These are phyloP conservation scores for Struthio camelus DNA, from an alignment of 2,113 vertebrate genomes.

Conservation along the genomic window DNA sequence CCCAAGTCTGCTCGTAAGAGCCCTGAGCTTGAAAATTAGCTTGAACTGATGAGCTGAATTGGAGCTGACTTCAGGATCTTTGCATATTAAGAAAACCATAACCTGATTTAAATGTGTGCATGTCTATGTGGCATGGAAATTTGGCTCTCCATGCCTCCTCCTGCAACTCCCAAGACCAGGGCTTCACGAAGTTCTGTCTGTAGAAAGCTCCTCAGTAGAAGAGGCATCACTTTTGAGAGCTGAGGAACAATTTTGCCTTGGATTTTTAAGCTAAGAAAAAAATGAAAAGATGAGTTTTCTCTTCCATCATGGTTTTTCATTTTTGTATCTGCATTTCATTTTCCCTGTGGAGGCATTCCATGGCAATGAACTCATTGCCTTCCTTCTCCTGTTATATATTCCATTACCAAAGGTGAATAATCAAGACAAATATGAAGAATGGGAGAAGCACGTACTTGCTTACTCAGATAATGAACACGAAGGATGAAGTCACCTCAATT, in stretches of 20 bases:
- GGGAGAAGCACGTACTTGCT: conserved; percentile 14
- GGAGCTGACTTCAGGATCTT: conserved; percentile 26
- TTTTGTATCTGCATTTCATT: not conserved
- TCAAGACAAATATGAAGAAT: conserved; percentile 20
- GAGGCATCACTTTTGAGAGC: not conserved
- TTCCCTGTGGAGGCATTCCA: not conserved
- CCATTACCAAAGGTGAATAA: conserved; percentile 64
- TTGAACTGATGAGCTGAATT: conserved; percentile 35
- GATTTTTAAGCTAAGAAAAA: not conserved
- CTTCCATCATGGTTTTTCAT: not conserved
- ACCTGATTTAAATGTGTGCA: not conserved
- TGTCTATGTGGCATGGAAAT: not conserved
- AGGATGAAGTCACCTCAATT: conserved; percentile 42
- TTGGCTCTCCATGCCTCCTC: not conserved
- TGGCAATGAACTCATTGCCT: conserved; percentile 20
- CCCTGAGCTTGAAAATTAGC: conserved; percentile 48
- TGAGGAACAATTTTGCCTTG: not conserved
- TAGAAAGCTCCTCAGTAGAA: not conserved
- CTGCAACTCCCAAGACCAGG: not conserved
- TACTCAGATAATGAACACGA: conserved; percentile 35
- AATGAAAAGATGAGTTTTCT: not conserved
- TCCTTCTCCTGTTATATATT: conserved; percentile 38
- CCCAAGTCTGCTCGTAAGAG: conserved; percentile 43
- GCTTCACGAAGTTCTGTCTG: not conserved
- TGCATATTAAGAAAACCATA: conserved; percentile 29